Evolutionary conservation across 2,888 invertebrate genomes (phyloP), one percentile per base, ranked within the genome.

Genomic region (Drepanosiphum platanoidis): DNA sequence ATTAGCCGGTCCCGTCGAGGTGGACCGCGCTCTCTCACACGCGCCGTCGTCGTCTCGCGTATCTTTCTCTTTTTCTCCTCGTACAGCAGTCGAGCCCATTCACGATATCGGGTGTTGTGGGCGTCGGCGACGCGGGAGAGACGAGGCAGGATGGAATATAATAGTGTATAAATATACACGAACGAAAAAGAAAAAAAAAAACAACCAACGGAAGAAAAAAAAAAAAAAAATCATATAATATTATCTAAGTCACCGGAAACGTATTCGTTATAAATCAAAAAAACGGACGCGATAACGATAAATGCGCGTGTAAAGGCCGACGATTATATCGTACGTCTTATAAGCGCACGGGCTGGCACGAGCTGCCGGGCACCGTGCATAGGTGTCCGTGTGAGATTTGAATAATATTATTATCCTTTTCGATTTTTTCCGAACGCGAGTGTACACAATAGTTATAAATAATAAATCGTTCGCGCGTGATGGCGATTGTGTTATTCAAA

Each of bases 171-270:
- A 22, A 52, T 46, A 15, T 5, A 18, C 52, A 52, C 52, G 5
- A 15, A 22, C 52, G 22, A 15, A 18, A n/a, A n/a, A n/a, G n/a
- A n/a, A n/a, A n/a, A n/a, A n/a, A n/a, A n/a, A n/a, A n/a, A n/a
- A n/a, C n/a, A n/a, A n/a, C n/a, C n/a, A n/a, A n/a, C n/a, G n/a
- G 22, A 39, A 11, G 27, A 39, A 61, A 61, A 13, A 9, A n/a
- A 46, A 46, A 32, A 66, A 66, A 36, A 70, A 70, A 34, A 81
- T 71, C 61, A 42, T 15, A 75, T 32, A 46, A 30, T 75, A 58
- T n/a, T 32, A 82, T 82, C 72, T 64, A 74, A 82, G 82, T 82
- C 82, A 64, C 82, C 82, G 82, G 82, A 82, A 82, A 82, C 82
- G 46, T n/a, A 64, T 72, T 72, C 58, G 18, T 82, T 61, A 72